A percentile compares a stretch with the other conserved stretches of the same genome.
phyloP scores from a whole-genome alignment of 2,113 vertebrate genomes.

The Osmerus mordax region DNA sequence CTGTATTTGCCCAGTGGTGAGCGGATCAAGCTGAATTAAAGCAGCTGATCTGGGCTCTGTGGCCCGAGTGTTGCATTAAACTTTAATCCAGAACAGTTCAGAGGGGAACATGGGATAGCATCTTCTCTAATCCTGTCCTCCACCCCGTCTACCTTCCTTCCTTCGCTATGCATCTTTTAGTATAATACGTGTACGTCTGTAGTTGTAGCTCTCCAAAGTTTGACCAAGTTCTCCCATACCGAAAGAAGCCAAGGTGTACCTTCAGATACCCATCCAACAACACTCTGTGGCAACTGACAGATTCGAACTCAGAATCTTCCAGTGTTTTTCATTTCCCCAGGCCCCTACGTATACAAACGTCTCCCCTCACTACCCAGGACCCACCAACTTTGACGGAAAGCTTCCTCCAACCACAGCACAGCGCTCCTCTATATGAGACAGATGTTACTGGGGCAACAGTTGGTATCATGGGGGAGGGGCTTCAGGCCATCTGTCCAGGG shows the following conservation, averaged over 20 bases:
- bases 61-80: slow-evolving; percentile 72
- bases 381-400: slow-evolving; percentile 42
- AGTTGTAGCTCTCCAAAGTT: too few species aligned
- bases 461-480: slow-evolving; percentile 74
- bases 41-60: slow-evolving; percentile 68
- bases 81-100: slow-evolving; percentile 67
- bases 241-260: too few species aligned
- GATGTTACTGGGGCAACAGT: slow-evolving; percentile 82
- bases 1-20: slow-evolving; percentile 46
- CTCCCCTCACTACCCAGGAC: slow-evolving; percentile 21
- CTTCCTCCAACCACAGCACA: slow-evolving; percentile 35
- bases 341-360: background rate
- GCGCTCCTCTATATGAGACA: slow-evolving; percentile 65
- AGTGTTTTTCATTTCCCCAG: background rate
- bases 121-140: slow-evolving; percentile 63
- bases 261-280: too few species aligned
- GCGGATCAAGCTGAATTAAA: slow-evolving; percentile 68
- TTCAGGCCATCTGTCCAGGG: slow-evolving; percentile 79
- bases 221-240: too few species aligned
- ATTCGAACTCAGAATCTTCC: background rate
- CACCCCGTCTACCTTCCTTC: background rate
- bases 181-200: too few species aligned
- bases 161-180: too few species aligned
- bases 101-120: slow-evolving; percentile 51
- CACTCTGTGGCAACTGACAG: background rate